Conservation (phyloP, 2,888 invertebrate species). For the Carabus problematicus region DNA sequence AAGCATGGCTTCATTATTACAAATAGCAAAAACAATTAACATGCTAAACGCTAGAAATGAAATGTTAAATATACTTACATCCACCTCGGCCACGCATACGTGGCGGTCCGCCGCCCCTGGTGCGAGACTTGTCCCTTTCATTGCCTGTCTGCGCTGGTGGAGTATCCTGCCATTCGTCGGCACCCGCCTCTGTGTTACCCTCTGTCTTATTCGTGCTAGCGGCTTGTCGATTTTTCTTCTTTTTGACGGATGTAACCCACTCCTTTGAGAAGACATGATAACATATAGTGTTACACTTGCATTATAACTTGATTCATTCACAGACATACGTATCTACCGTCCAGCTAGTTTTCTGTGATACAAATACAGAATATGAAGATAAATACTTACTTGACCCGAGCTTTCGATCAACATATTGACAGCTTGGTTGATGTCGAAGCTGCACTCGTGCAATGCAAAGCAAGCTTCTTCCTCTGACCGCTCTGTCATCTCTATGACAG, state of each 20-base stretch:
- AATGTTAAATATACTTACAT: slow-evolving; percentile 16
- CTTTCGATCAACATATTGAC: slow-evolving; percentile 83
- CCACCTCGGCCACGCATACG: slow-evolving; percentile 60
- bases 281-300: too few species aligned
- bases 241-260: slow-evolving; percentile 85
- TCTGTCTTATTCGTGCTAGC: slow-evolving; percentile 52
- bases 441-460: slow-evolving; percentile 91
- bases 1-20: too few species aligned
- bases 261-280: slow-evolving; percentile 56
- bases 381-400: slow-evolving; percentile 63
- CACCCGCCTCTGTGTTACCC: slow-evolving; percentile 55
- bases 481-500: slow-evolving; percentile 89
- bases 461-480: slow-evolving; percentile 90
- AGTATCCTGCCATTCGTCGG: slow-evolving; percentile 51
- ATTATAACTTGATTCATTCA: too few species aligned
- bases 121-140: slow-evolving; percentile 59
- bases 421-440: slow-evolving; percentile 86
- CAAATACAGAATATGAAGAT: background rate
- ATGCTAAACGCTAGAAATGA: background rate
- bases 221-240: slow-evolving; percentile 79
- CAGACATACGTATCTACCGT: too few species aligned
- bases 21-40: too few species aligned
- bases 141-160: slow-evolving; percentile 50
- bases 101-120: slow-evolving; percentile 58
- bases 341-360: too few species aligned